phyloP scores from a whole-genome alignment of 2,797 vertebrate species.

The Morelia viridis region DNA sequence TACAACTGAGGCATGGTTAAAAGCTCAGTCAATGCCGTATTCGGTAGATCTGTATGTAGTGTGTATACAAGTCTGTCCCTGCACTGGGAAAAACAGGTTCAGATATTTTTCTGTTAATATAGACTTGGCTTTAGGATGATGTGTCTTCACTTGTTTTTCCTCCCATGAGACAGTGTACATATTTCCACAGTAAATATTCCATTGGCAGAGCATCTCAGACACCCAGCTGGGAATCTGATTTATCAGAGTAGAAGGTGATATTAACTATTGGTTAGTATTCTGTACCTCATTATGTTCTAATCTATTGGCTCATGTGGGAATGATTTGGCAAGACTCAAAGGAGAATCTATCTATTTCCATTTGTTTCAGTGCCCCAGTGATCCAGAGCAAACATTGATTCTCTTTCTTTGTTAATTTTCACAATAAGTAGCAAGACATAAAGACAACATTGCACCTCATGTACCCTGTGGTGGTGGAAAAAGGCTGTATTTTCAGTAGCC shows the following conservation, averaged over 20 bases:
- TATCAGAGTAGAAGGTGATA: not conserved
- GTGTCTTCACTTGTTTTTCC: not conserved
- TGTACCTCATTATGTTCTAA: not conserved
- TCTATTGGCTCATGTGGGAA: accelerated
- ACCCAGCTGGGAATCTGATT: not conserved
- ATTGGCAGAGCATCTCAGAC: not conserved
- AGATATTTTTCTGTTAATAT: not conserved
- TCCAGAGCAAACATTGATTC: conserved; percentile 24
- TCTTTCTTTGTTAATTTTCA: conserved; percentile 25
- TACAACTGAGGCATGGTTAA: not conserved
- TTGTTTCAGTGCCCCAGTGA: not conserved
- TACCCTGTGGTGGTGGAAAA: not conserved
- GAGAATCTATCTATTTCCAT: not conserved
- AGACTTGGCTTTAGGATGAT: not conserved
- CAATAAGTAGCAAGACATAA: not conserved
- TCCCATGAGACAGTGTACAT: not conserved
- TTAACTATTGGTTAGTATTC: accelerated
- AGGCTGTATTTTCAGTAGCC: not conserved
- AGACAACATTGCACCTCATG: not conserved
- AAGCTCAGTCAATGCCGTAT: not conserved
- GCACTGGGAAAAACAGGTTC: not conserved
- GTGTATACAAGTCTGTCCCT: not conserved
- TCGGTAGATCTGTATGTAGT: not conserved
- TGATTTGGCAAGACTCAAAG: not conserved
- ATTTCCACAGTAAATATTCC: not conserved